phyloP scores from a whole-genome alignment of 2,797 vertebrate genomes.

The Muraenolepis orangiensis region DNA sequence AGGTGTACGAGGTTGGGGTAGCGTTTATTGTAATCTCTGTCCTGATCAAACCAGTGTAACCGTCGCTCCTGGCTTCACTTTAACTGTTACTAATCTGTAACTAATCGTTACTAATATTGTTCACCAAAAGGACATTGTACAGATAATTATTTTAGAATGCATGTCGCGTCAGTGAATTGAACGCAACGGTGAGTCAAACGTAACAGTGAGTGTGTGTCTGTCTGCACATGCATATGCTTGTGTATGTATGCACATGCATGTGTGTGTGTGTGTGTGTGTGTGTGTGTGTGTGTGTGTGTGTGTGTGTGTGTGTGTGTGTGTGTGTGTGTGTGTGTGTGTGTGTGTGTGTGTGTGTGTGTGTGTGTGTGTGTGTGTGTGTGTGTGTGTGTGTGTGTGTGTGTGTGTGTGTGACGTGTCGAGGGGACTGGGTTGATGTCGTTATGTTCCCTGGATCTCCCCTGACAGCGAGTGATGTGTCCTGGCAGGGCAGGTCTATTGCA shows the following conservation, averaged over 20 bases:
- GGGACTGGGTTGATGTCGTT: not conserved
- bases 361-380: not conserved
- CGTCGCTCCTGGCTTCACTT: too few species aligned
- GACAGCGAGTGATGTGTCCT: not conserved
- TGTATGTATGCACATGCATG: too few species aligned
- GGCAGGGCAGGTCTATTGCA: not conserved
- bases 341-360: constrained; percentile 1
- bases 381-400: not conserved
- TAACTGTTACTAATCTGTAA: too few species aligned
- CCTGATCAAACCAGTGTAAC: too few species aligned
- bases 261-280: not conserved
- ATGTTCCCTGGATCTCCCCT: constrained; percentile 1
- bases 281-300: not conserved
- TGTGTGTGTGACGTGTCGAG: not conserved
- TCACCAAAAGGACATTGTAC: too few species aligned
- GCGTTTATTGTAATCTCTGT: too few species aligned
- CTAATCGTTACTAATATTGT: too few species aligned
- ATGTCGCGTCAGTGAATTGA: too few species aligned
- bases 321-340: not conserved
- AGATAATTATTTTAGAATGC: too few species aligned
- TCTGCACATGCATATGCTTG: too few species aligned
- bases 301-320: not conserved
- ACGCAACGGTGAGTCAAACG: too few species aligned
- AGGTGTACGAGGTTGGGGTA: too few species aligned
- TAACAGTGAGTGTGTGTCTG: not conserved